A percentile compares a stretch with the other conserved stretches of the same genome.
phyloP scores from a whole-genome alignment of 2,888 invertebrate species.

The Ryuthela nishihirai region DNA sequence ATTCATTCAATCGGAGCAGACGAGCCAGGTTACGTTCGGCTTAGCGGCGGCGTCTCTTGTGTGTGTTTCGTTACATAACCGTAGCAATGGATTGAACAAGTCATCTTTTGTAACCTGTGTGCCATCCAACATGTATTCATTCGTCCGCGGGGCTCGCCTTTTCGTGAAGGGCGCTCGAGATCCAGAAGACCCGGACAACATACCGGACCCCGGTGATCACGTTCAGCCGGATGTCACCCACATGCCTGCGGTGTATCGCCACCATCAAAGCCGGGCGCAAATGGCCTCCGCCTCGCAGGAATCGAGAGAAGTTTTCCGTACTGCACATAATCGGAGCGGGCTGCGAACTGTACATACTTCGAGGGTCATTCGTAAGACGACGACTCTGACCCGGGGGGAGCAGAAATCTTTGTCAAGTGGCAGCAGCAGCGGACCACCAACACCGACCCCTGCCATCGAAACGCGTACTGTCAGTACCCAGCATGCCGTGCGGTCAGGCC shows the following conservation, averaged over 20 bases:
- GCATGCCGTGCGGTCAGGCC: background rate
- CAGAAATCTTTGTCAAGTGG: too few relatives aligned
- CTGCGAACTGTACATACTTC: constrained; percentile 77
- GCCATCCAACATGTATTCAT: constrained; percentile 65
- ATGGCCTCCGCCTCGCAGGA: constrained; percentile 44
- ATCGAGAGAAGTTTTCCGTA: constrained; percentile 68
- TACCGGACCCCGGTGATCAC: constrained; percentile 46
- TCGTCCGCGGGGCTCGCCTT: constrained; percentile 68
- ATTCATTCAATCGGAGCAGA: too few relatives aligned
- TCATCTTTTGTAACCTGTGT: too few relatives aligned
- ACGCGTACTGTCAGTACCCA: background rate
- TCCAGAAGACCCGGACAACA: constrained; percentile 59
- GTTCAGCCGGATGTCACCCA: constrained; percentile 7
- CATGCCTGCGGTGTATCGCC: constrained; percentile 12
- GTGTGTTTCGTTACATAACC: too few relatives aligned
- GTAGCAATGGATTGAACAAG: too few relatives aligned
- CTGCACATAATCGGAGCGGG: constrained; percentile 64
- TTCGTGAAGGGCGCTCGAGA: constrained; percentile 71
- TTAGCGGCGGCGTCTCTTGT: too few relatives aligned
- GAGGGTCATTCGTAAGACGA: constrained; percentile 80
- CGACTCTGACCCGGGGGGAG: constrained; percentile 80
- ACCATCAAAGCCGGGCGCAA: constrained; percentile 39
- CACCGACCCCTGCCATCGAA: background rate
- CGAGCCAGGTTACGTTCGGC: too few relatives aligned
- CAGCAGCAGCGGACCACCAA: too few relatives aligned